Percentiles rank a stretch among this genome's conserved stretches.
Conservation (phyloP, 2,888 invertebrate species). For the Drosophila siamana region DNA sequence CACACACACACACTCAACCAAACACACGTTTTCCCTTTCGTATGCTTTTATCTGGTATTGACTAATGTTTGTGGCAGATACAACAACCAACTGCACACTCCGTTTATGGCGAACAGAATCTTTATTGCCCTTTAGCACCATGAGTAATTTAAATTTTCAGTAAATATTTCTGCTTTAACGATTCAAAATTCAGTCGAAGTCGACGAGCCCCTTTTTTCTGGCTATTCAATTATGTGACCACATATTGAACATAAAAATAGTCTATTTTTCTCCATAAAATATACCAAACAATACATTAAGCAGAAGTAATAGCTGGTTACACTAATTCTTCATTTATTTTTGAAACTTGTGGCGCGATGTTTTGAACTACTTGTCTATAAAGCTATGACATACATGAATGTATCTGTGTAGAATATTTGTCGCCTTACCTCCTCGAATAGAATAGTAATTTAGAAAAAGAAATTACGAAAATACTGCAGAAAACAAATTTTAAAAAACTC, state of each 20-base stretch:
- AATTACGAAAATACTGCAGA: too few relatives aligned
- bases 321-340: too few relatives aligned
- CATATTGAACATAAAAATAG: background rate
- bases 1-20: constrained; percentile 16
- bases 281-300: background rate
- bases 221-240: background rate
- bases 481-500: too few relatives aligned
- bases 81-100: constrained; percentile 1
- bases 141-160: constrained; percentile 12
- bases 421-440: too few relatives aligned
- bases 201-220: constrained; percentile 56
- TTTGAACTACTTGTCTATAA: too few relatives aligned
- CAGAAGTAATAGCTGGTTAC: background rate
- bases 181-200: background rate
- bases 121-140: constrained; percentile 21
- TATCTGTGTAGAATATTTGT: too few relatives aligned
- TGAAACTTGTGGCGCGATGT: too few relatives aligned
- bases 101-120: constrained; percentile 25
- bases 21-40: constrained; percentile 1
- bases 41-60: background rate
- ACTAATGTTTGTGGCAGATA: background rate
- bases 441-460: too few relatives aligned
- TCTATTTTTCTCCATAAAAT: background rate
- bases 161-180: constrained; percentile 11
- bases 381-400: too few relatives aligned